These are phyloP conservation scores for Peromyscus melanophrys DNA, from an alignment of 2,797 vertebrate species.

Conservation along the genomic window DNA sequence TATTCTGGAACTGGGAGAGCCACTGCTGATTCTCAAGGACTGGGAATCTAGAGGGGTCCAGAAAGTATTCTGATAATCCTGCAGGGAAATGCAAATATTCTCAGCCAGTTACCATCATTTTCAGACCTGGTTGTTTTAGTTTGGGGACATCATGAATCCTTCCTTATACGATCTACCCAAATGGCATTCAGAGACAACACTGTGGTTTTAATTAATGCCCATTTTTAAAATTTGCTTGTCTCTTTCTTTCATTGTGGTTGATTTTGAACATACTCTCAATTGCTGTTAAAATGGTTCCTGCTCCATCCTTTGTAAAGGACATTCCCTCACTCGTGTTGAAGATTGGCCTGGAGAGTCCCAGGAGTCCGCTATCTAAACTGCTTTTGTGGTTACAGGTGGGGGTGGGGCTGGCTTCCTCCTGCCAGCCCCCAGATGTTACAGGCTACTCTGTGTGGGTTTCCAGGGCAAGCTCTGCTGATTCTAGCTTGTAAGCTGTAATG, in stretches of 20 bases:
- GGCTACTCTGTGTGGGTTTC: constrained; percentile 75
- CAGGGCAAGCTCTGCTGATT: constrained; percentile 71
- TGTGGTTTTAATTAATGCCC: not conserved
- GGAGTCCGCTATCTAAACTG: constrained; percentile 56
- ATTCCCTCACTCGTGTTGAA: not conserved
- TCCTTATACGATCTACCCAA: not conserved
- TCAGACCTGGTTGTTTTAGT: not conserved
- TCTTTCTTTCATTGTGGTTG: not conserved
- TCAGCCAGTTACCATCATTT: not conserved
- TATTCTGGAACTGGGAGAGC: not conserved
- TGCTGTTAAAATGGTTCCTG: not conserved
- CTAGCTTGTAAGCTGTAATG: constrained; percentile 58
- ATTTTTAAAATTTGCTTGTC: not conserved
- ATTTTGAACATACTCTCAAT: not conserved
- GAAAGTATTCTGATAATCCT: not conserved
- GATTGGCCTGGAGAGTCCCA: constrained; percentile 37
- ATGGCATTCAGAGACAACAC: not conserved
- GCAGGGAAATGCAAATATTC: not conserved
- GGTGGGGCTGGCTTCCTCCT: constrained; percentile 73
- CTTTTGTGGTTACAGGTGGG: constrained; percentile 21
- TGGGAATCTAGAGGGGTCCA: not conserved
- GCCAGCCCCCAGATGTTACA: constrained; percentile 73
- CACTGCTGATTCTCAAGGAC: not conserved
- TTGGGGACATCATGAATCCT: not conserved
- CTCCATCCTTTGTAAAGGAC: not conserved